These are phyloP conservation scores for Phania funesta DNA, from an alignment of 2,888 invertebrate species.

Conservation along the genomic window DNA sequence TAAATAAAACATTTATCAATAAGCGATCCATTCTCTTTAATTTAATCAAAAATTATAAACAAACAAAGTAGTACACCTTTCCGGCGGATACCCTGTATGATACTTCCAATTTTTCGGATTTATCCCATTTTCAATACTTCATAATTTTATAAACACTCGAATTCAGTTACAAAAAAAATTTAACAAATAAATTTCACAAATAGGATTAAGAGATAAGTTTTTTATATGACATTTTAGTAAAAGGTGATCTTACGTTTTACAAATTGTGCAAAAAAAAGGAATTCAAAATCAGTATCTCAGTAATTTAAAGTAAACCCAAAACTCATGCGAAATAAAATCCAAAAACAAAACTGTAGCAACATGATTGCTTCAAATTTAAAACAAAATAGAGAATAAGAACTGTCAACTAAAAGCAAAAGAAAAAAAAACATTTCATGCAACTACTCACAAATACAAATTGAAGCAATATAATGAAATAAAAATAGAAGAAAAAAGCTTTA, in stretches of 20 bases:
- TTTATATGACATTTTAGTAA: neutral
- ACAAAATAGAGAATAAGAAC: conserved; percentile 30
- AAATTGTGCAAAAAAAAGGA: neutral
- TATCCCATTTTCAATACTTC: too few relatives aligned
- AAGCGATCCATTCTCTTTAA: too few relatives aligned
- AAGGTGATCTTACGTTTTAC: neutral
- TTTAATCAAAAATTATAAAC: too few relatives aligned
- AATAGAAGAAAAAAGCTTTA: conserved; percentile 14
- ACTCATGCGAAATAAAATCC: neutral
- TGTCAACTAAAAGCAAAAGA: conserved; percentile 22
- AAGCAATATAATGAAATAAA: conserved; percentile 3
- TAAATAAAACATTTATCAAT: too few relatives aligned
- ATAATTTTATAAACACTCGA: too few relatives aligned
- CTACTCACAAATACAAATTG: neutral
- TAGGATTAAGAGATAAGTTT: too few relatives aligned
- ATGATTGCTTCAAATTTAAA: conserved; percentile 47
- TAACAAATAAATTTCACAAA: too few relatives aligned
- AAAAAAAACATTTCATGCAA: neutral
- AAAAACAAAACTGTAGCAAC: conserved; percentile 24
- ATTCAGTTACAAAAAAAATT: too few relatives aligned
- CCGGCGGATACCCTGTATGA: too few relatives aligned
- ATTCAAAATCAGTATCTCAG: neutral
- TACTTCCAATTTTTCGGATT: too few relatives aligned
- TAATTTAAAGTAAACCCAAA: neutral
- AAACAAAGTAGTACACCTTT: too few relatives aligned